phyloP scores from a whole-genome alignment of 2,888 invertebrate species.

The Monopis laevigella region DNA sequence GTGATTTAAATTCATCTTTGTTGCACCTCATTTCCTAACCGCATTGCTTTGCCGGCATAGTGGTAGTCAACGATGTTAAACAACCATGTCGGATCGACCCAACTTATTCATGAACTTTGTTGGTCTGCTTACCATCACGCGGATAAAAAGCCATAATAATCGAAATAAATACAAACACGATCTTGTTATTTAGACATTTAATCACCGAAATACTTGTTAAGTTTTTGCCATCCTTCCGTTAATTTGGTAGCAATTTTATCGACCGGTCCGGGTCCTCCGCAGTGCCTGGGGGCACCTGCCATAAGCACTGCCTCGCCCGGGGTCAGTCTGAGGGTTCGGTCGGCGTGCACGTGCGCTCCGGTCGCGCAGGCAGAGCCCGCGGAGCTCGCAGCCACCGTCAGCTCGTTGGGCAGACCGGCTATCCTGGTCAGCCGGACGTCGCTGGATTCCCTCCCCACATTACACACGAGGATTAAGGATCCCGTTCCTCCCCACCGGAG shows the following conservation, averaged over 20 bases:
- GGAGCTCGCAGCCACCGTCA: conserved; percentile 46
- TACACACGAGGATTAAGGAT: conserved; percentile 45
- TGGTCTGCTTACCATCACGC: too few species aligned
- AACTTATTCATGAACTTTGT: too few species aligned
- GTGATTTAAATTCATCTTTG: too few species aligned
- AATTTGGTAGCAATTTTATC: conserved; percentile 54
- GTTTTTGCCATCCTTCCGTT: conserved; percentile 57
- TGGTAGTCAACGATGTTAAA: too few species aligned
- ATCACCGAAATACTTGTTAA: conserved; percentile 56
- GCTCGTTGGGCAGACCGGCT: conserved; percentile 40
- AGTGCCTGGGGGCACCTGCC: conserved; percentile 47
- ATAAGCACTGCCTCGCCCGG: conserved; percentile 46
- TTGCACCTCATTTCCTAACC: too few species aligned
- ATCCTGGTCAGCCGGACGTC: conserved; percentile 56
- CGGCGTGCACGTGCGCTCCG: conserved; percentile 35
- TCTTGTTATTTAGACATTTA: too few species aligned
- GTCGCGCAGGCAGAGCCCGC: conserved; percentile 37
- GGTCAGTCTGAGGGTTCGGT: conserved; percentile 35
- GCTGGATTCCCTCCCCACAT: conserved; percentile 47
- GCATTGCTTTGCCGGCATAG: too few species aligned
- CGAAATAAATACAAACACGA: too few species aligned
- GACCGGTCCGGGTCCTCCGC: conserved; percentile 55
- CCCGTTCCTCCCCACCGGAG: conserved; percentile 49
- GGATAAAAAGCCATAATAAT: too few species aligned
- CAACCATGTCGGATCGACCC: too few species aligned